Conservation (phyloP, 2,113 vertebrate species). For the Otolemur garnettii region DNA sequence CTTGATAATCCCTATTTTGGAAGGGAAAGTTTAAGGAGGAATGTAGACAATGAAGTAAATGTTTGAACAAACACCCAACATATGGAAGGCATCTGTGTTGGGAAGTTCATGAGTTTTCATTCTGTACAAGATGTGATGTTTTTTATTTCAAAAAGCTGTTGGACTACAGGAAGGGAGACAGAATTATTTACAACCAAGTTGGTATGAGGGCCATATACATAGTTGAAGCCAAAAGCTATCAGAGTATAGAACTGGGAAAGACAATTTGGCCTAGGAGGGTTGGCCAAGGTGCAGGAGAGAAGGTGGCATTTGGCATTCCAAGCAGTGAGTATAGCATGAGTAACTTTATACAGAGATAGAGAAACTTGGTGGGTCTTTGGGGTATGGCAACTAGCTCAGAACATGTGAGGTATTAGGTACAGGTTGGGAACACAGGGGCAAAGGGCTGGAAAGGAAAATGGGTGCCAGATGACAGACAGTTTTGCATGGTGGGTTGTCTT, state of each 20-base stretch:
- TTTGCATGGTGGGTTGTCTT: not conserved
- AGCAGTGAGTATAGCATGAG: not conserved
- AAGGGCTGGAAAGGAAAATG: not conserved
- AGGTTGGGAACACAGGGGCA: not conserved
- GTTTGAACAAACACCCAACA: not conserved
- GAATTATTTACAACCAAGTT: slow-evolving; percentile 12
- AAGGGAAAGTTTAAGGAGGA: not conserved
- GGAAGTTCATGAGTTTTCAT: not conserved
- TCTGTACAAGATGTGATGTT: not conserved
- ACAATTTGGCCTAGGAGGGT: not conserved
- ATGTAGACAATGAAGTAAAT: slow-evolving; percentile 1
- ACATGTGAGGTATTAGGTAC: not conserved
- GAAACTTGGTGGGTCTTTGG: not conserved
- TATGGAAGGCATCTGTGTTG: not conserved
- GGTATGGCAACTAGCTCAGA: not conserved
- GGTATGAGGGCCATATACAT: not conserved
- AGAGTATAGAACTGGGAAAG: not conserved
- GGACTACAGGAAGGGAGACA: slow-evolving; percentile 16
- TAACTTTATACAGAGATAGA: not conserved
- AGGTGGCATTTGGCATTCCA: not conserved
- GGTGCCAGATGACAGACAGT: not conserved
- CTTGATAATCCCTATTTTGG: not conserved
- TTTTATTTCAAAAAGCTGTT: not conserved
- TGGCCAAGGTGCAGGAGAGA: not conserved
- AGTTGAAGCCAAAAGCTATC: not conserved